Evolutionary conservation across 2,888 invertebrate species (phyloP).

Genomic region (Drosophila lacicola): DNA sequence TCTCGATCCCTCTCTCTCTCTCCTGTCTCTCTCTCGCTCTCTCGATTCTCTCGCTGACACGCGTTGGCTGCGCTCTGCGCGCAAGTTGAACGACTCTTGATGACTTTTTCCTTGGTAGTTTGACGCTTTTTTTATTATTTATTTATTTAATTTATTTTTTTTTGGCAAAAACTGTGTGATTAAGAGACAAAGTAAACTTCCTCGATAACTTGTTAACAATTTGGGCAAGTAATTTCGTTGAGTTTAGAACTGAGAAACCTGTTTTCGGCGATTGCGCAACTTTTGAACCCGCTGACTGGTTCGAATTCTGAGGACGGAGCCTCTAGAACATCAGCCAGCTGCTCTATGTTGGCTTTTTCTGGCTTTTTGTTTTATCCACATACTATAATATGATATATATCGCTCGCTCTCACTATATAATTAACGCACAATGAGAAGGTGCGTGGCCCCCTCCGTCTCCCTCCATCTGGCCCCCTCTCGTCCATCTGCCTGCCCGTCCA

Average conservation of each 20-base stretch:
- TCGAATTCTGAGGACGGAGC: slow-evolving; percentile 28
- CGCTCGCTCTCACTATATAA: slow-evolving; percentile 51
- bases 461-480: background rate
- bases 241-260: slow-evolving; percentile 69
- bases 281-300: slow-evolving; percentile 53
- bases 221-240: slow-evolving; percentile 62
- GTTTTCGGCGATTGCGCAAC: slow-evolving; percentile 70
- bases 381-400: slow-evolving; percentile 12
- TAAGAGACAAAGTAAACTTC: slow-evolving; percentile 62
- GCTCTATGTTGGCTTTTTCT: slow-evolving; percentile 32
- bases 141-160: slow-evolving; percentile 23
- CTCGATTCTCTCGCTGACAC: slow-evolving; percentile 28
- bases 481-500: slow-evolving; percentile 12
- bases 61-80: slow-evolving; percentile 31
- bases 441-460: slow-evolving; percentile 46
- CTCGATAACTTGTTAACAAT: slow-evolving; percentile 79
- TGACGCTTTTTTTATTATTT: slow-evolving; percentile 14
- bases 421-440: slow-evolving; percentile 78
- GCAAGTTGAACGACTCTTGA: slow-evolving; percentile 79
- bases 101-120: slow-evolving; percentile 75
- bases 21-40: slow-evolving; percentile 9
- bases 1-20: background rate
- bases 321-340: slow-evolving; percentile 32
- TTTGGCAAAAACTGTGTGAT: slow-evolving; percentile 47
- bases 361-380: slow-evolving; percentile 36